phyloP scores from a whole-genome alignment of 2,113 vertebrate genomes.

The Xerus inauris region DNA sequence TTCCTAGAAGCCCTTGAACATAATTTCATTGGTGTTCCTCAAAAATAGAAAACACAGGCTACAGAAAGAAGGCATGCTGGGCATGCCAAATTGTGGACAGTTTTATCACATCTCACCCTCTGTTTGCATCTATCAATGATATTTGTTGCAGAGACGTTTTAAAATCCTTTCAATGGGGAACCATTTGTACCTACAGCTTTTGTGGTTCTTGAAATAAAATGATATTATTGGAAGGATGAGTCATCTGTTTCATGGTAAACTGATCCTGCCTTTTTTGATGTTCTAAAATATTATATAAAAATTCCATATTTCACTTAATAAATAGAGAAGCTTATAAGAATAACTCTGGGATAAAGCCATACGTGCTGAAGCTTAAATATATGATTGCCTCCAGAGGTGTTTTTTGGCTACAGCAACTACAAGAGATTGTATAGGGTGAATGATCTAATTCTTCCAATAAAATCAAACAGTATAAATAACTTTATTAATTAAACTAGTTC shows the following conservation, averaged over 20 bases:
- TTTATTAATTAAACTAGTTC: neutral
- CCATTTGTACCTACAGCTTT: slow-evolving; percentile 27
- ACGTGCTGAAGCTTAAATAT: neutral
- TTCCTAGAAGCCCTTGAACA: slow-evolving; percentile 20
- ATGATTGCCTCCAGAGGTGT: neutral
- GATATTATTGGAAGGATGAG: slow-evolving; percentile 21
- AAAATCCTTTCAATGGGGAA: slow-evolving; percentile 40
- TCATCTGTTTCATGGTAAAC: neutral
- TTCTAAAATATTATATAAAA: slow-evolving; percentile 34
- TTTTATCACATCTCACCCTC: neutral
- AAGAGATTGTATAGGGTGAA: neutral
- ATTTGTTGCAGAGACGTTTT: neutral
- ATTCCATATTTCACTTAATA: neutral
- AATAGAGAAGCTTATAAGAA: neutral
- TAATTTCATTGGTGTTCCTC: neutral
- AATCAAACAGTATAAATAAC: too few species aligned
- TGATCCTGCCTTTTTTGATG: neutral
- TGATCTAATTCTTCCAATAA: neutral
- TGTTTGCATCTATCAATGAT: neutral
- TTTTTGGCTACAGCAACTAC: neutral
- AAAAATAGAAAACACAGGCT: slow-evolving; percentile 12
- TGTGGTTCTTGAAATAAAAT: slow-evolving; percentile 46
- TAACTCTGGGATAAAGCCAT: neutral
- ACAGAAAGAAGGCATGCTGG: neutral
- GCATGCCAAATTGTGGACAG: neutral